Evolutionary conservation across 2,797 vertebrate genomes (phyloP).

Genomic region (Hyperoplus lanceolatus): DNA sequence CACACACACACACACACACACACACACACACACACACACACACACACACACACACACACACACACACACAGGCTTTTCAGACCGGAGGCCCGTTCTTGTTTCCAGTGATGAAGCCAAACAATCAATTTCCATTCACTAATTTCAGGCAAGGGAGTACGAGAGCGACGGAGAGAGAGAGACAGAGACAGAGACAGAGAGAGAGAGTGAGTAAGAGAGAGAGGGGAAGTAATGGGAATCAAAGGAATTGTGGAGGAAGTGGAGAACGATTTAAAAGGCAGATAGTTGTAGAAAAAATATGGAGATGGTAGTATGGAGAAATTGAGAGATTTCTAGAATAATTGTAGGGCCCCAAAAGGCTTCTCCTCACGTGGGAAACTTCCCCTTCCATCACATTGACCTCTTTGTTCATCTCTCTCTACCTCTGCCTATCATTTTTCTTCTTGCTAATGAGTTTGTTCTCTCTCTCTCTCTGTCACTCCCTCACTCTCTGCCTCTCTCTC

Average conservation of each 20-base stretch:
- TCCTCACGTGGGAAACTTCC: conserved; percentile 44
- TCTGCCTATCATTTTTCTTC: conserved; percentile 26
- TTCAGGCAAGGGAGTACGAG: conserved; percentile 45
- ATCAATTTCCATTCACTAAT: conserved; percentile 79
- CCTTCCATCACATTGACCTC: conserved; percentile 63
- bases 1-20: conserved; percentile 60
- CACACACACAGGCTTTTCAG: conserved; percentile 74
- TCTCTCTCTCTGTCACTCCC: conserved; percentile 25
- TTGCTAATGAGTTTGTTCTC: conserved; percentile 52
- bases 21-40: conserved; percentile 34
- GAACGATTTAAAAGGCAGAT: background rate
- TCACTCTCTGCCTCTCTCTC: conserved; percentile 6
- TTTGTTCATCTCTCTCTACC: conserved; percentile 53
- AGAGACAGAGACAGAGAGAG: too few relatives aligned
- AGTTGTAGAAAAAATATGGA: background rate
- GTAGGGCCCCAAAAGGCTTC: conserved; percentile 12
- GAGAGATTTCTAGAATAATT: conserved; percentile 16
- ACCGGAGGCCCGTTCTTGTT: conserved; percentile 71
- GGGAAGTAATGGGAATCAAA: conserved; percentile 14
- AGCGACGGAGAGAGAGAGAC: conserved; percentile 19
- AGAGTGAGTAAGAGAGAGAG: background rate
- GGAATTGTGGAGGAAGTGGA: conserved; percentile 2
- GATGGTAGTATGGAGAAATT: background rate
- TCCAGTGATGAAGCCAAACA: conserved; percentile 79
- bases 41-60: conserved; percentile 44